Evolutionary conservation across 2,888 invertebrate genomes (phyloP), one percentile per base, ranked within the genome.

Genomic region (Nomada goodeniana): DNA sequence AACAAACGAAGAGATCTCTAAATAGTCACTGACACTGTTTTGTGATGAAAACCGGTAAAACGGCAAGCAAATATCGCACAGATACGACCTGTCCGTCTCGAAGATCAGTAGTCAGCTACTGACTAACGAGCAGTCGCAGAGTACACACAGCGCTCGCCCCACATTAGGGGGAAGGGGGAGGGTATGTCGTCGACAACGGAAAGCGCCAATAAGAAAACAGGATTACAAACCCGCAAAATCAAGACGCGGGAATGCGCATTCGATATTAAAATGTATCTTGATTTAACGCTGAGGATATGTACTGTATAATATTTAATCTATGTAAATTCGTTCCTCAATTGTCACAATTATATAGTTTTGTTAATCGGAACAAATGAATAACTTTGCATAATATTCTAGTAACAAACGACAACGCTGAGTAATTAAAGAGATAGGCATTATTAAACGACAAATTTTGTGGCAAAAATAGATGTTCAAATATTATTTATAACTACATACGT

Each of bases 91-190:
- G 36, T 20, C 26, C 47, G n/a, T 42, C 63, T 50, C 26, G 11
- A 23, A 26, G 64, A 69, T 73, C n/a, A 53, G 57, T 69, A 68
- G 69, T 73, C 80, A 69, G 64, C 61, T 65, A 79, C 76, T 68
- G 65, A 73, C n/a, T 47, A 64, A 64, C 68, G 80, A 73, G 73
- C 81, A 81, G 81, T 53, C 80, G 81, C 80, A 64, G 47, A 72
- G 55, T 65, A 42, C 71, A 71, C 44, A 42, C 80, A 55, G 80
- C 53, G 47, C 9, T 59, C 26, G 53, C 7, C 36, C 52, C 36
- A 7, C n/a, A 18, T 9, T 57, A 15, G 50, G 57, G 81, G 64
- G 79, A 36, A 36, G 80, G 80, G 80, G 59, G 73, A 63, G 20
- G 20, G 53, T 26, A 13, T 59, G 44, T 47, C 52, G 68, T 47